phyloP scores from a whole-genome alignment of 2,113 vertebrate genomes.

The Ariopsis seemanni region DNA sequence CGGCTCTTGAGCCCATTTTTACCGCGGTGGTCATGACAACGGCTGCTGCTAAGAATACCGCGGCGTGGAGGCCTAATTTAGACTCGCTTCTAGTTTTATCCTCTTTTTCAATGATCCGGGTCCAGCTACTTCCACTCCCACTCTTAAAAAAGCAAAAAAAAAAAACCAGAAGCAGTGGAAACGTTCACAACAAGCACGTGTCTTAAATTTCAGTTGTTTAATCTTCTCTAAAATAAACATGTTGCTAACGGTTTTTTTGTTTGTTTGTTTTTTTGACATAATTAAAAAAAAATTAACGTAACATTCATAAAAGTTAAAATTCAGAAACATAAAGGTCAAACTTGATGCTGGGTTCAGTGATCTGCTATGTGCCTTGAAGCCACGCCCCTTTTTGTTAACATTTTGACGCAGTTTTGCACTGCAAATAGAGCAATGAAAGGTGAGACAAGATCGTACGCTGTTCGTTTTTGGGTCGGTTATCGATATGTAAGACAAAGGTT shows the following conservation, averaged over 20 bases:
- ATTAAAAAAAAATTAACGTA: too few species aligned
- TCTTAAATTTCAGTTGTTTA: neutral
- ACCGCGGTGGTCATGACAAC: constrained; percentile 49
- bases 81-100: constrained; percentile 20
- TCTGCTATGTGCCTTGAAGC: neutral
- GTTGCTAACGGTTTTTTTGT: neutral
- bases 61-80: constrained; percentile 37
- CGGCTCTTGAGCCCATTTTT: constrained; percentile 34
- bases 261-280: too few species aligned
- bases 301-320: neutral
- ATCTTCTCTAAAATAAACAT: neutral
- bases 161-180: neutral
- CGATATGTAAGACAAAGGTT: neutral
- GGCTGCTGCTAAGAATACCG: constrained; percentile 37
- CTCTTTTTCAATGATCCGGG: constrained; percentile 28
- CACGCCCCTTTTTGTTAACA: neutral
- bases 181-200: neutral
- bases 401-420: neutral
- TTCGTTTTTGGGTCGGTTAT: neutral
- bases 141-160: constrained; percentile 1
- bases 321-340: neutral
- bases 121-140: constrained; percentile 23
- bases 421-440: too few species aligned
- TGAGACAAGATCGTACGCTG: neutral
- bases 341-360: rapidly evolving